phyloP scores from a whole-genome alignment of 1,140 invertebrate species.

The Euschistus heros region DNA sequence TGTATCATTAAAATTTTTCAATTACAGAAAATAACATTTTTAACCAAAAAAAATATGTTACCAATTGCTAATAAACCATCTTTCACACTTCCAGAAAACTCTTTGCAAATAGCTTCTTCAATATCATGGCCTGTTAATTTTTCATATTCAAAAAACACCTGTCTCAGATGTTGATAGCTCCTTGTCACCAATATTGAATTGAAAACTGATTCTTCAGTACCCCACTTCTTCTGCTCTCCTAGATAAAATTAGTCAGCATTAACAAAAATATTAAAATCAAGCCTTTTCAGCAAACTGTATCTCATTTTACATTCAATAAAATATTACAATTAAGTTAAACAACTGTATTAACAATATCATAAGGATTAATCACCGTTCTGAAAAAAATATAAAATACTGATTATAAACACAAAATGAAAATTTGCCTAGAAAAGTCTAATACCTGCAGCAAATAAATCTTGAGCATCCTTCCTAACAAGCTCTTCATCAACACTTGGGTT shows the following conservation, averaged over 20 bases:
- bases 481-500: slow-evolving; percentile 48
- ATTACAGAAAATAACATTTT: too few relatives aligned
- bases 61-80: slow-evolving; percentile 53
- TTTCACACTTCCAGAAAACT: slow-evolving; percentile 58
- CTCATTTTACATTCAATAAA: too few relatives aligned
- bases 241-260: neutral
- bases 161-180: slow-evolving; percentile 68
- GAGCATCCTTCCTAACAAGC: slow-evolving; percentile 56
- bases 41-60: slow-evolving; percentile 32
- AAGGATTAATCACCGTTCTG: too few relatives aligned
- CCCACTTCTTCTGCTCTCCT: slow-evolving; percentile 45
- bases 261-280: neutral
- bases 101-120: slow-evolving; percentile 54
- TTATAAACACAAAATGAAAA: neutral
- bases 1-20: too few relatives aligned
- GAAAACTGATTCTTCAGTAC: slow-evolving; percentile 78
- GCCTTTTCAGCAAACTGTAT: too few relatives aligned
- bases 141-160: slow-evolving; percentile 51
- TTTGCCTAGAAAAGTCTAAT: neutral
- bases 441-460: slow-evolving; percentile 56
- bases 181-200: slow-evolving; percentile 69
- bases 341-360: too few relatives aligned
- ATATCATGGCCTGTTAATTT: slow-evolving; percentile 52
- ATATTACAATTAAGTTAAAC: too few relatives aligned
- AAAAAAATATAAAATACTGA: neutral